phyloP scores from a whole-genome alignment of 2,113 vertebrate genomes.

The Paracanthobrama guichenoti region DNA sequence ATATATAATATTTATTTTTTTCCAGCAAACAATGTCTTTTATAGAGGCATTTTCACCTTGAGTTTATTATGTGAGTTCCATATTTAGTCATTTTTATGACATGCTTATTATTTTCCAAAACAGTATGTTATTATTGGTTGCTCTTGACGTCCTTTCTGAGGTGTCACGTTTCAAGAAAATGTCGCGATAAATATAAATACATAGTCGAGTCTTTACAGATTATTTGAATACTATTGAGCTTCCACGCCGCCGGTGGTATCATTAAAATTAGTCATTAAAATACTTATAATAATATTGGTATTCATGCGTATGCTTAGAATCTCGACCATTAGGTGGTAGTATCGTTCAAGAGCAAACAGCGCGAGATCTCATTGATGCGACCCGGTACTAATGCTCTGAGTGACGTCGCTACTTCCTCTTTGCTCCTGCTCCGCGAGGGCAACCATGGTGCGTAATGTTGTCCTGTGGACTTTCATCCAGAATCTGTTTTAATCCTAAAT shows the following conservation, averaged over 20 bases:
- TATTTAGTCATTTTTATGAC: not conserved
- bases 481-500: slow-evolving; percentile 45
- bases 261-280: not conserved
- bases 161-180: not conserved
- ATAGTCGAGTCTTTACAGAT: not conserved
- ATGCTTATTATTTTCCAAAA: not conserved
- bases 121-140: not conserved
- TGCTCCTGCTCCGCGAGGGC: slow-evolving; percentile 47
- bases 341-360: not conserved
- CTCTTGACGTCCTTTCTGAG: not conserved
- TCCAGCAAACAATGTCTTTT: not conserved
- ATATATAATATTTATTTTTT: too few species aligned
- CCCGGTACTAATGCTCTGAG: slow-evolving; percentile 38
- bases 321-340: slow-evolving; percentile 37
- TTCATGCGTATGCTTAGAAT: not conserved
- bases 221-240: not conserved
- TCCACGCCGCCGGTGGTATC: not conserved
- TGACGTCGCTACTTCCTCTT: slow-evolving; percentile 41
- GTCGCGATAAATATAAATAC: not conserved
- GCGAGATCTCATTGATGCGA: not conserved
- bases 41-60: not conserved
- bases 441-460: slow-evolving; percentile 48
- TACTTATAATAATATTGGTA: not conserved
- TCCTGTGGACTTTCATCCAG: not conserved
- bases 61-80: not conserved